A percentile compares a stretch with the other conserved stretches of the same genome.
phyloP scores from a whole-genome alignment of 2,113 vertebrate species.

The Brachypodius melanocephalos region DNA sequence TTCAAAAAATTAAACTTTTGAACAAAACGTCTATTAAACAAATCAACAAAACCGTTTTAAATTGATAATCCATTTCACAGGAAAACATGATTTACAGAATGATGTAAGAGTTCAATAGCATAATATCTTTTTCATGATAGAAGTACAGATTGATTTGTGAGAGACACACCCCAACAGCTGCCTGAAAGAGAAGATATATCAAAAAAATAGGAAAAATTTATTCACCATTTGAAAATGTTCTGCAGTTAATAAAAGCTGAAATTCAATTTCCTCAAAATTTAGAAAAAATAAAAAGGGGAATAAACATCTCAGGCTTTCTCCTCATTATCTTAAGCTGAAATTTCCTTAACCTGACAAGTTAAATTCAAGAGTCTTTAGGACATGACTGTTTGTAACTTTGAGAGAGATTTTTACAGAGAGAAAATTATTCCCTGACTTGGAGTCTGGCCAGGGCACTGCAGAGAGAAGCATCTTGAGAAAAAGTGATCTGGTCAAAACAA shows the following conservation, averaged over 20 bases:
- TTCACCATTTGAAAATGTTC: not conserved
- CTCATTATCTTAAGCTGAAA: not conserved
- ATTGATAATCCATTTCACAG: not conserved
- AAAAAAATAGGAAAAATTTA: not conserved
- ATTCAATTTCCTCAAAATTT: not conserved
- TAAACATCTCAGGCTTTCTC: not conserved
- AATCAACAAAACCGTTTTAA: not conserved
- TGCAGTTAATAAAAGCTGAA: not conserved
- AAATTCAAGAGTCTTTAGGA: conserved; percentile 26
- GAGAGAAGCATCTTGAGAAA: conserved; percentile 33
- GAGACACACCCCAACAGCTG: conserved; percentile 27
- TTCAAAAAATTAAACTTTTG: not conserved
- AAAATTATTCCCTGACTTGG: conserved; percentile 43
- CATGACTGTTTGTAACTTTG: not conserved
- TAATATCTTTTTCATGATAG: not conserved
- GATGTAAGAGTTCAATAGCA: not conserved
- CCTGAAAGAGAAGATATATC: not conserved
- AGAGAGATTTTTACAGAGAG: conserved; percentile 44
- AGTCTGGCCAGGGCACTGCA: conserved; percentile 36
- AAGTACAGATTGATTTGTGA: conserved; percentile 11
- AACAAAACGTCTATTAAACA: not conserved
- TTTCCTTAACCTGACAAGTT: conserved; percentile 27
- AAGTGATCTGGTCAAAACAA: conserved; percentile 42
- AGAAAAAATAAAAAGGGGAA: not conserved
- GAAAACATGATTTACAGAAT: not conserved